Conservation (phyloP, 2,888 invertebrate species). For the Lysandra bellargus region DNA sequence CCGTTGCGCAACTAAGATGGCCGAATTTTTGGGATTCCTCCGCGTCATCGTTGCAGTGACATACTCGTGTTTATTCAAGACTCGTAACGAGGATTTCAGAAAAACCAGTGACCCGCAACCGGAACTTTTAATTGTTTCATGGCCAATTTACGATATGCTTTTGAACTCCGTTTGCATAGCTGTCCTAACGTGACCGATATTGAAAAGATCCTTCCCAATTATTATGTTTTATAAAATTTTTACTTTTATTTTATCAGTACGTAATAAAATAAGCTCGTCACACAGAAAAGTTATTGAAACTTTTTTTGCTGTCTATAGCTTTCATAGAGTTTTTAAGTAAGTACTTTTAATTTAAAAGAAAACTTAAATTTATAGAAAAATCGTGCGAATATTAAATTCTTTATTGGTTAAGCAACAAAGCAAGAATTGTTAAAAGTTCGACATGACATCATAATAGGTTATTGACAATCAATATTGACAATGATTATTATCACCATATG, state of each 20-base stretch:
- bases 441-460: background rate
- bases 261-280: too few species aligned
- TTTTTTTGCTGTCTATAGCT: too few species aligned
- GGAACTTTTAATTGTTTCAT: conserved; percentile 24
- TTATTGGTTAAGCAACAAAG: background rate
- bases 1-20: background rate
- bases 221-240: background rate
- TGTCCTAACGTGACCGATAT: conserved; percentile 3
- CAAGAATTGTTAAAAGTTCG: background rate
- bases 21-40: conserved; percentile 6
- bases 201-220: background rate
- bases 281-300: too few species aligned
- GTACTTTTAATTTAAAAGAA: too few species aligned
- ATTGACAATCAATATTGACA: background rate
- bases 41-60: conserved; percentile 17
- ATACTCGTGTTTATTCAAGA: conserved; percentile 6
- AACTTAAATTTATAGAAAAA: too few species aligned
- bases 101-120: conserved; percentile 28
- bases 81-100: conserved; percentile 15
- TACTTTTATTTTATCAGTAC: background rate
- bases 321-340: too few species aligned
- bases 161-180: conserved; percentile 10
- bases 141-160: background rate
- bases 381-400: too few species aligned
- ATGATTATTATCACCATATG: background rate